Evolutionary conservation across 2,888 invertebrate genomes (phyloP), one percentile per base, ranked within the genome.

Genomic region (Rhodophaea formosa): DNA sequence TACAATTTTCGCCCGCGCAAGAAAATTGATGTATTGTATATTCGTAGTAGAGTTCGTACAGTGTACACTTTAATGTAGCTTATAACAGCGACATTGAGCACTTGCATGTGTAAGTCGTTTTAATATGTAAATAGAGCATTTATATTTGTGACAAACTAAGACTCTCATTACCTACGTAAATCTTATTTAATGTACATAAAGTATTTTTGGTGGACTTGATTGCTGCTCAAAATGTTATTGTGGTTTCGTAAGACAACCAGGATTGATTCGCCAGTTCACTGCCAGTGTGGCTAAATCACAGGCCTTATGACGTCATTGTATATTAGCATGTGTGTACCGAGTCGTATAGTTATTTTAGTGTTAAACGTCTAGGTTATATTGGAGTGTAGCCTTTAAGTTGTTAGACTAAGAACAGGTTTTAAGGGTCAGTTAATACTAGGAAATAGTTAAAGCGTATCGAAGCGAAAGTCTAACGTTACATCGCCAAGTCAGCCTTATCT

Each of bases 81-180:
- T 39, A 39, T 39, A n/a, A 39, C 3, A 10, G n/a, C 5, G n/a
- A 39, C 39, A 39, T n/a, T 39, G 8, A 12, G n/a, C 12, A 39
- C 23, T 23, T 39, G 39, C 39, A 39, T 39, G 39, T 39, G 39
- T 39, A 39, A n/a, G 10, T 3, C 56, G 35, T 46, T 29, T 17
- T 15, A 15, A 1, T n/a, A 39, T 56, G 46, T 46, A 55, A 30
- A 44, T 44, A 53, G 30, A 53, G 53, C 44, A 53, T 44, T 44
- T 43, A 53, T 53, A 44, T 30, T 53, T 17, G 35, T 51, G 51
- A 35, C 49, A 51, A 51, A 35, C 35, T 51, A 47, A 47, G 47
- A 47, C 14, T 39, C 12, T 32, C 35, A 39, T 8, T 39, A 39
- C 12, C 12, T 51, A 35, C 35, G 5, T 51, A 12, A 17, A 39